Conservation (phyloP, 2,113 vertebrate species). For the Pseudorasbora parva region DNA sequence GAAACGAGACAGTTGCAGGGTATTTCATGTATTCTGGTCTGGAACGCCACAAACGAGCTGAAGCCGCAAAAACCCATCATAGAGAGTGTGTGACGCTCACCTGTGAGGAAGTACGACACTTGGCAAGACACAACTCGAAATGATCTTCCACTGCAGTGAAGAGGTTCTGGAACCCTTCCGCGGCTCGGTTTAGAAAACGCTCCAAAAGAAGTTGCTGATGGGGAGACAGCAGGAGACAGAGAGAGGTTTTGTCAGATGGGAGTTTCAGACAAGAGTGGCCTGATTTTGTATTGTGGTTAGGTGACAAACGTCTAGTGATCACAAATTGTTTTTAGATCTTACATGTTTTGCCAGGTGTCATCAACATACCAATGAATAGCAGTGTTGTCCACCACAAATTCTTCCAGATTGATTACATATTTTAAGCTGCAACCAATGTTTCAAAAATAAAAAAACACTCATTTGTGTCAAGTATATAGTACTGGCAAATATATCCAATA, state of each 20-base stretch:
- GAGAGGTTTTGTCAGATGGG: not conserved
- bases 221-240: constrained; percentile 50
- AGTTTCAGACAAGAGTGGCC: not conserved
- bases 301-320: not conserved
- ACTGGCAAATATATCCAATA: not conserved
- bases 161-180: constrained; percentile 93
- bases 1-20: constrained; percentile 2
- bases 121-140: constrained; percentile 95
- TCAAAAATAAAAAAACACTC: not conserved
- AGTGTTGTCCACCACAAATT: not conserved
- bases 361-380: not conserved
- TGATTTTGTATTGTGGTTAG: not conserved
- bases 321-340: not conserved
- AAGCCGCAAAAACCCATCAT: not conserved
- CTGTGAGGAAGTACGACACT: constrained; percentile 97
- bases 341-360: not conserved
- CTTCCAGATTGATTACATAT: not conserved
- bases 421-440: not conserved
- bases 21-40: not conserved
- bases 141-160: constrained; percentile 97
- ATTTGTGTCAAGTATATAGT: not conserved
- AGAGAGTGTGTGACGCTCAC: constrained; percentile 67
- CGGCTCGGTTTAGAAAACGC: constrained; percentile 91
- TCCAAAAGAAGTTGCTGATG: constrained; percentile 91
- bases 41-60: not conserved